phyloP scores from a whole-genome alignment of 2,113 vertebrate genomes.

The Poeciliopsis prolifica region DNA sequence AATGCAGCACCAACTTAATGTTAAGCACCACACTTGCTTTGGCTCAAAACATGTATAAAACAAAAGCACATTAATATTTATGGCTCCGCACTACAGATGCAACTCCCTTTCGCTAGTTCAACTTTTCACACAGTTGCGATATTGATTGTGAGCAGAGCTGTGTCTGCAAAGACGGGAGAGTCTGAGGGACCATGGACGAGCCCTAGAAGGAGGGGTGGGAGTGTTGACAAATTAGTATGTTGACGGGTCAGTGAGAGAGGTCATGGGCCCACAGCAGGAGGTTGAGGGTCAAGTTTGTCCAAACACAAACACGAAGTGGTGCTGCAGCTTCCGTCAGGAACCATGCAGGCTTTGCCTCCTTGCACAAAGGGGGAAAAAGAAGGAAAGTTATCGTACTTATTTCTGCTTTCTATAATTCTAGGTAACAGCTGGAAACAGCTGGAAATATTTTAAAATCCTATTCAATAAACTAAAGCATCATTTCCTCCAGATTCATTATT shows the following conservation, averaged over 20 bases:
- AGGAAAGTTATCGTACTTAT: background rate
- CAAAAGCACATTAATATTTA: constrained; percentile 42
- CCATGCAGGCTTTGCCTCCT: background rate
- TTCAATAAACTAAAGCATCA: background rate
- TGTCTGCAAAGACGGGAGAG: constrained; percentile 4
- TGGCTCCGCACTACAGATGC: constrained; percentile 14
- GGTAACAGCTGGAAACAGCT: background rate
- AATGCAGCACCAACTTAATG: constrained; percentile 35
- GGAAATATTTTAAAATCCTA: background rate
- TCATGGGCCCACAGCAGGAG: constrained; percentile 44
- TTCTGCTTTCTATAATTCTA: background rate
- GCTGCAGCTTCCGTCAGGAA: constrained; percentile 21
- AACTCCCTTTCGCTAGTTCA: constrained; percentile 15
- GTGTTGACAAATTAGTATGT: constrained; percentile 70
- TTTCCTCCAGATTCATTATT: background rate
- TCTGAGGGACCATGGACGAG: background rate
- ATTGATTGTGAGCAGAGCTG: constrained; percentile 39
- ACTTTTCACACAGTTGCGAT: constrained; percentile 28
- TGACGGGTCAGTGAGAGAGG: constrained; percentile 68
- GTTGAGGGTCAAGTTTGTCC: constrained; percentile 64
- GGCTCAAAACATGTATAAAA: constrained; percentile 35
- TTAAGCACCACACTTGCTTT: constrained; percentile 57
- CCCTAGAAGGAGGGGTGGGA: constrained; percentile 31
- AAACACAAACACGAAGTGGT: constrained; percentile 37
- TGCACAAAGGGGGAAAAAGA: background rate